Evolutionary conservation across 2,797 vertebrate species (phyloP).

Genomic region (Epinephelus malabaricus): DNA sequence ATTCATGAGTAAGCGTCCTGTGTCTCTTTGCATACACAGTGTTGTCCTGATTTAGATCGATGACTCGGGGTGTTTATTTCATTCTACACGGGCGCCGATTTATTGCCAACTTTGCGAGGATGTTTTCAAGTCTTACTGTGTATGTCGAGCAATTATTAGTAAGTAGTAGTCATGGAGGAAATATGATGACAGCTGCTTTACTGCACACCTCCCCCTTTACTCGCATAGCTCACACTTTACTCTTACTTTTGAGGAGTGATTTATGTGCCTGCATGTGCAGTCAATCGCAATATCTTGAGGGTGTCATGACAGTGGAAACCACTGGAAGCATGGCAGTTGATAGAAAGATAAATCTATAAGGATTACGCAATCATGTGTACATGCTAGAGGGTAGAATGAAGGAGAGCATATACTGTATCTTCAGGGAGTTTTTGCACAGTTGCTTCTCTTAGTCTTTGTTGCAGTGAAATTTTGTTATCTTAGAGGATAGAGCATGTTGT

Average conservation of each 20-base stretch:
- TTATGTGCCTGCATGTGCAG: slow-evolving; percentile 65
- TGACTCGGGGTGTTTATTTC: slow-evolving; percentile 53
- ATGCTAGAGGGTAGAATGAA: slow-evolving; percentile 35
- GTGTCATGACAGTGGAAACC: slow-evolving; percentile 56
- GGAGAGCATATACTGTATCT: slow-evolving; percentile 21
- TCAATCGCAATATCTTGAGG: slow-evolving; percentile 60
- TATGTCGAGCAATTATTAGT: slow-evolving; percentile 40
- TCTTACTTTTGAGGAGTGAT: slow-evolving; percentile 68
- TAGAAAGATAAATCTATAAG: slow-evolving; percentile 59
- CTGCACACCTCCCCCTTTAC: slow-evolving; percentile 29
- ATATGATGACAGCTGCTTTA: slow-evolving; percentile 62
- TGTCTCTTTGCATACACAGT: slow-evolving; percentile 15
- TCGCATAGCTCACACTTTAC: slow-evolving; percentile 59
- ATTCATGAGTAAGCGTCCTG: slow-evolving; percentile 47
- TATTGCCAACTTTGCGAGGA: slow-evolving; percentile 32
- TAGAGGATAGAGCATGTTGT: slow-evolving; percentile 48
- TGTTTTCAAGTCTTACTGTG: slow-evolving; percentile 42
- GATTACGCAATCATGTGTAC: slow-evolving; percentile 58
- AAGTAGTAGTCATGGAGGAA: slow-evolving; percentile 59
- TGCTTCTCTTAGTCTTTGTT: slow-evolving; percentile 20
- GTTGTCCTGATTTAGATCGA: slow-evolving; percentile 42
- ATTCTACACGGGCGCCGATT: background rate
- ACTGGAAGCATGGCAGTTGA: slow-evolving; percentile 56
- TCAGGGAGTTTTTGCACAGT: slow-evolving; percentile 1
- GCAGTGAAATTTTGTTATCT: slow-evolving; percentile 55